Evolutionary conservation across 1,140 invertebrate species (phyloP).

Genomic region (Psix sp.): DNA sequence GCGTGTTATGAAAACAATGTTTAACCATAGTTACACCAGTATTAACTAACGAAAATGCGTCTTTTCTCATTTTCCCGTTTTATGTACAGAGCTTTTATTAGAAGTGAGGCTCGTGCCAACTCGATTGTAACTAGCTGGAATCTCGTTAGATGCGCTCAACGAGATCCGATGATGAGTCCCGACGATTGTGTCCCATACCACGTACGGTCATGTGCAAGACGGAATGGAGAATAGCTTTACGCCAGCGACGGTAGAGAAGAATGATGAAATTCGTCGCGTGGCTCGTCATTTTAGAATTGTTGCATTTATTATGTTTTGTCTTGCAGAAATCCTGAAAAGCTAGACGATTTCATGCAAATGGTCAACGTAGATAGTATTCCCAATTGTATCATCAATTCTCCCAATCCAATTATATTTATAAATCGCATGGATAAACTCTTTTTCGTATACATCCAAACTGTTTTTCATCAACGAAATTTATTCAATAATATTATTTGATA

Average conservation of each 20-base stretch:
- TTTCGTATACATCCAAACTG: too few species aligned
- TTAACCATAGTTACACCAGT: constrained; percentile 38
- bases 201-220: constrained; percentile 55
- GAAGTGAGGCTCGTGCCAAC: constrained; percentile 59
- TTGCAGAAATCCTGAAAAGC: neutral
- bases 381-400: too few species aligned
- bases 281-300: constrained; percentile 31
- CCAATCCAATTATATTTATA: too few species aligned
- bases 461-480: too few species aligned
- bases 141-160: constrained; percentile 59
- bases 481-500: too few species aligned
- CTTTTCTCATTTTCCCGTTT: constrained; percentile 50
- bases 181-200: constrained; percentile 59
- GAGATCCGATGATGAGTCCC: constrained; percentile 61
- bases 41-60: constrained; percentile 51
- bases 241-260: constrained; percentile 25
- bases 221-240: constrained; percentile 47
- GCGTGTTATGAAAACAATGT: constrained; percentile 20
- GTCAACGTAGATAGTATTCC: too few species aligned
- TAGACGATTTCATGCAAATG: too few species aligned
- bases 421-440: too few species aligned
- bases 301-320: constrained; percentile 27
- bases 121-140: constrained; percentile 60
- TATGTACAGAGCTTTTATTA: constrained; percentile 57
- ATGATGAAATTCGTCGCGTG: constrained; percentile 43